A percentile compares a stretch with the other conserved stretches of the same genome.
Conservation (phyloP, 2,797 vertebrate species). For the Limosa lapponica region DNA sequence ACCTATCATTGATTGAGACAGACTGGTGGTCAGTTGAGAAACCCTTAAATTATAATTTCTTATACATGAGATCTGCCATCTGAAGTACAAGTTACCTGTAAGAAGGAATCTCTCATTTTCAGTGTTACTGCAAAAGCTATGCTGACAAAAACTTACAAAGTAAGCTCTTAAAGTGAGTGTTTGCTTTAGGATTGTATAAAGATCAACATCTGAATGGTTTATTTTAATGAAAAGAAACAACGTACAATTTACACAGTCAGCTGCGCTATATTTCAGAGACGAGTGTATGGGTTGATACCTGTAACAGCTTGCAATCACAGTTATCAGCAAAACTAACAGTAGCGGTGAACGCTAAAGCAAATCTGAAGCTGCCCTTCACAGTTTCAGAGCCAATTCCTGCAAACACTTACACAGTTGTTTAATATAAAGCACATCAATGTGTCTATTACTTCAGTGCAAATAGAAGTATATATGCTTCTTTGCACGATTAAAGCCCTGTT, state of each 20-base stretch:
- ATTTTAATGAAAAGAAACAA: neutral
- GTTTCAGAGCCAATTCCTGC: neutral
- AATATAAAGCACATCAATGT: neutral
- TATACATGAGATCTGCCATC: neutral
- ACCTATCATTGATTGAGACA: neutral
- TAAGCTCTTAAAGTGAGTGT: neutral
- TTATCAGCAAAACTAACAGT: neutral
- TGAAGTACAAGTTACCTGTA: neutral
- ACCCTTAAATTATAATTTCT: neutral
- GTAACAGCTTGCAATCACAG: neutral
- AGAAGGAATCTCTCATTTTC: neutral
- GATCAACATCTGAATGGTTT: neutral
- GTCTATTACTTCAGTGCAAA: neutral
- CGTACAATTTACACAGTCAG: rapidly evolving
- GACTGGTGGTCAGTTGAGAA: neutral
- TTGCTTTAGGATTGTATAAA: neutral
- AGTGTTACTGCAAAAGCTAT: neutral
- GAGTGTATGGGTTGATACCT: neutral
- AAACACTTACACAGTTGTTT: neutral
- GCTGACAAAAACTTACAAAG: neutral
- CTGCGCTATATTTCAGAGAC: neutral
- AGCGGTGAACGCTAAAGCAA: neutral
- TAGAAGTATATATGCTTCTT: neutral
- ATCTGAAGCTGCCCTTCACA: neutral
- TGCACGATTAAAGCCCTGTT: neutral